Evolutionary conservation across 2,888 invertebrate genomes (phyloP).

Genomic region (Eilema sororculum): DNA sequence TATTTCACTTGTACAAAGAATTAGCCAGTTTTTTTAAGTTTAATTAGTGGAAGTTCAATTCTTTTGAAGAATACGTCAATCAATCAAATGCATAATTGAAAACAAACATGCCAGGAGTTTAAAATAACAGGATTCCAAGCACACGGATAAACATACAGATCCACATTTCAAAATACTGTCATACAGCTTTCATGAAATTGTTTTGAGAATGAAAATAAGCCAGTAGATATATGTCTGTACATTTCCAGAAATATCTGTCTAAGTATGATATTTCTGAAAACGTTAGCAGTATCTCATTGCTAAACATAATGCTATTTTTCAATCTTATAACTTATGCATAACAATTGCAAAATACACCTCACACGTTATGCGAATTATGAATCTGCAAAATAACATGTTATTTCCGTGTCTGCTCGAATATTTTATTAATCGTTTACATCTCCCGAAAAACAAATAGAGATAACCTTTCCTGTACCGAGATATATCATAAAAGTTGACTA

Average conservation of each 20-base stretch:
- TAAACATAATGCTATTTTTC: not conserved
- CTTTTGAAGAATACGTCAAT: constrained; percentile 38
- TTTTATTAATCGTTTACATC: constrained; percentile 29
- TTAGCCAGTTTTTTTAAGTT: constrained; percentile 5
- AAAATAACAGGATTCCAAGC: constrained; percentile 18
- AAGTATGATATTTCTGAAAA: constrained; percentile 19
- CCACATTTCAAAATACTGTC: constrained; percentile 34
- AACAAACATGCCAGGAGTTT: constrained; percentile 22
- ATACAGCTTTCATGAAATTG: constrained; percentile 16
- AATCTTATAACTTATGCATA: not conserved
- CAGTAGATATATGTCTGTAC: constrained; percentile 22
- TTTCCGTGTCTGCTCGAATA: not conserved
- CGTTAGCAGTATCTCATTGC: not conserved
- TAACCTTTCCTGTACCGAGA: not conserved
- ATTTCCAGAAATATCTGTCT: constrained; percentile 25
- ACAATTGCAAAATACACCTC: not conserved
- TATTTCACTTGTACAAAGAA: too few species aligned
- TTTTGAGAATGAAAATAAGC: constrained; percentile 25
- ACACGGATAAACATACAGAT: constrained; percentile 20
- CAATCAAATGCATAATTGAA: constrained; percentile 43
- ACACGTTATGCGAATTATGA: constrained; percentile 3
- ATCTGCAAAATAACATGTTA: not conserved
- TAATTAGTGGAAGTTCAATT: constrained; percentile 14
- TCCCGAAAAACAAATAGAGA: constrained; percentile 5
- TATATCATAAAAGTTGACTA: not conserved